Percentiles rank a stretch among this genome's conserved stretches.
Evolutionary conservation across 2,113 vertebrate genomes (phyloP).

Genomic region (Struthidea cinerea): DNA sequence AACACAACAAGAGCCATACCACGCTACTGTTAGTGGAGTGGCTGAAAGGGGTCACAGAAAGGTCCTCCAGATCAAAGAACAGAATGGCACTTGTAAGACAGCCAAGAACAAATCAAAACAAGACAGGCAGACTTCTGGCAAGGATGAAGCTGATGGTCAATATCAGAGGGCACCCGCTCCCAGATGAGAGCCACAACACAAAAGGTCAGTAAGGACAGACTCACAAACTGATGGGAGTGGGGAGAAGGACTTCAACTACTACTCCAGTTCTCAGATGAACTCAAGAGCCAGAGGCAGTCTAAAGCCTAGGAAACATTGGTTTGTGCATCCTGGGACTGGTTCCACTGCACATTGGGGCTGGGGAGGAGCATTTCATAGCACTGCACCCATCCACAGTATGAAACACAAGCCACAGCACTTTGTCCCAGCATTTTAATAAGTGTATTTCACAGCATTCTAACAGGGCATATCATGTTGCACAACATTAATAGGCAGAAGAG

Average conservation of each 20-base stretch:
- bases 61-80: not conserved
- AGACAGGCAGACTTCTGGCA: not conserved
- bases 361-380: not conserved
- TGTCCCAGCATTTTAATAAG: not conserved
- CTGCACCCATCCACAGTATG: not conserved
- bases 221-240: not conserved
- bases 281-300: not conserved
- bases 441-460: not conserved
- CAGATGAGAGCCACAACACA: not conserved
- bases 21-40: not conserved
- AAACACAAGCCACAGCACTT: not conserved
- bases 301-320: not conserved
- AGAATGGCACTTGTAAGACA: not conserved
- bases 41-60: not conserved
- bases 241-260: not conserved
- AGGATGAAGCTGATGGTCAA: not conserved
- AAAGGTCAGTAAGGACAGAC: not conserved
- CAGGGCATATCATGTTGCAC: not conserved
- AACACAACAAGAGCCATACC: not conserved
- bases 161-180: not conserved
- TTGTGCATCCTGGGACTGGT: not conserved
- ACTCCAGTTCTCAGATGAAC: not conserved
- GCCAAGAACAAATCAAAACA: not conserved
- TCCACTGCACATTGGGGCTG: not conserved
- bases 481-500: not conserved